phyloP scores from a whole-genome alignment of 2,113 vertebrate species.

The Ornithorhynchus anatinus region DNA sequence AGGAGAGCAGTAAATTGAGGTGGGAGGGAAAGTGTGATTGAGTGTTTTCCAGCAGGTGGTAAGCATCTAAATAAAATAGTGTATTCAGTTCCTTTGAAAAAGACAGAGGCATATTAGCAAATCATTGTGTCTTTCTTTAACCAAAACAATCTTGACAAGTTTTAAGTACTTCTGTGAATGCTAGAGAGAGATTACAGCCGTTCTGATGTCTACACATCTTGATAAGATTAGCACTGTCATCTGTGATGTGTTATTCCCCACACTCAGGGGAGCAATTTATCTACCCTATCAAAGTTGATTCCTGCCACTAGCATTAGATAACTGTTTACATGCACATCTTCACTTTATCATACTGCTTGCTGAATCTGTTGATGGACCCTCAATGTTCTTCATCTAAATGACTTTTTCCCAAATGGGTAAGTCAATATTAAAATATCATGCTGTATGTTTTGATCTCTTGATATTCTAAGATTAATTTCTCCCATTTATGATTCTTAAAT shows the following conservation, averaged over 20 bases:
- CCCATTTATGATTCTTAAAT: not conserved
- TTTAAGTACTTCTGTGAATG: not conserved
- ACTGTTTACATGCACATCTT: not conserved
- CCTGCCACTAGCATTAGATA: too few species aligned
- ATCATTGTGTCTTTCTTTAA: not conserved
- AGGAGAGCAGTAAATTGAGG: too few species aligned
- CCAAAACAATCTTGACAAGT: not conserved
- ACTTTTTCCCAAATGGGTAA: too few species aligned
- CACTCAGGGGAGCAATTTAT: not conserved
- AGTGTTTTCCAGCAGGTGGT: too few species aligned
- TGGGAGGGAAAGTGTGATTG: too few species aligned
- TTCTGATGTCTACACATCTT: not conserved
- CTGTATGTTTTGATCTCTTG: not conserved
- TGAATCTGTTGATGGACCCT: not conserved
- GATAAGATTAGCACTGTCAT: fast-evolving
- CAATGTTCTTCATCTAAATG: too few species aligned
- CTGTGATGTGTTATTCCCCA: fast-evolving
- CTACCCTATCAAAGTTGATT: not conserved
- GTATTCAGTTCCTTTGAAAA: not conserved
- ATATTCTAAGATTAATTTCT: not conserved
- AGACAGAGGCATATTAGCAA: not conserved
- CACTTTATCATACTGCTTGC: not conserved
- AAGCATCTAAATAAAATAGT: not conserved
- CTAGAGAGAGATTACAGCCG: not conserved
- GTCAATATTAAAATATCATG: not conserved